phyloP scores from a whole-genome alignment of 1,140 invertebrate species.

The Drosophila murphyi region DNA sequence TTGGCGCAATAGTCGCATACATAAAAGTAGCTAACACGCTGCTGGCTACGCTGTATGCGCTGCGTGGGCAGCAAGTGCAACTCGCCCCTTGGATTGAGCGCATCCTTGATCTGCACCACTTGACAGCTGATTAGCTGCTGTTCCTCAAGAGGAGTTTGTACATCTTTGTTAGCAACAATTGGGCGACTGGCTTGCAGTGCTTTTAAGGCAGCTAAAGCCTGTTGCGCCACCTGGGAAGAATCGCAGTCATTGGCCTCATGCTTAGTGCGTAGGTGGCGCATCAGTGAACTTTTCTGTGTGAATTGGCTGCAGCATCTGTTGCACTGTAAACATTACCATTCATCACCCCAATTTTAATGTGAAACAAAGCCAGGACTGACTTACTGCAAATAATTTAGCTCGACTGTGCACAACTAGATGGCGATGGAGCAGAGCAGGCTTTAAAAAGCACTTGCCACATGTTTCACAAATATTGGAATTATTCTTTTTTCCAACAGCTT shows the following conservation, averaged over 20 bases:
- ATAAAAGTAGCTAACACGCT: constrained; percentile 21
- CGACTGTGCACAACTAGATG: constrained; percentile 40
- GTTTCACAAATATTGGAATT: constrained; percentile 15
- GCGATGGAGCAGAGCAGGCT: constrained; percentile 22
- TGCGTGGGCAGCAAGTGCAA: constrained; percentile 8
- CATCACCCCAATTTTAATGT: background rate
- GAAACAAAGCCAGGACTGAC: background rate
- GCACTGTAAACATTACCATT: constrained; percentile 22
- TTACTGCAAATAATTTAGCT: constrained; percentile 33
- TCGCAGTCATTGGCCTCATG: background rate
- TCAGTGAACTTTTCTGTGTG: constrained; percentile 41
- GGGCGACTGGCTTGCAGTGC: constrained; percentile 22
- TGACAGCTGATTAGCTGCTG: constrained; percentile 8
- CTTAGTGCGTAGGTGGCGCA: constrained; percentile 24
- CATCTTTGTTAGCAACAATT: background rate
- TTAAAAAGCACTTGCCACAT: constrained; percentile 37
- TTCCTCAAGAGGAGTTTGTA: constrained; percentile 15
- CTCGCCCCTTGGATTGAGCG: constrained; percentile 5
- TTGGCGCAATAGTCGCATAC: constrained; percentile 59
- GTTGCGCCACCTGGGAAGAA: constrained; percentile 20
- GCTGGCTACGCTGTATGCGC: background rate
- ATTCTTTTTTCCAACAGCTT: background rate
- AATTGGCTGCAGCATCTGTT: constrained; percentile 14
- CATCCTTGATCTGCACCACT: constrained; percentile 18
- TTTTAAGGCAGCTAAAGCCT: constrained; percentile 32